Conservation (phyloP, 1,140 invertebrate species). For the Trichonephila inaurata region DNA sequence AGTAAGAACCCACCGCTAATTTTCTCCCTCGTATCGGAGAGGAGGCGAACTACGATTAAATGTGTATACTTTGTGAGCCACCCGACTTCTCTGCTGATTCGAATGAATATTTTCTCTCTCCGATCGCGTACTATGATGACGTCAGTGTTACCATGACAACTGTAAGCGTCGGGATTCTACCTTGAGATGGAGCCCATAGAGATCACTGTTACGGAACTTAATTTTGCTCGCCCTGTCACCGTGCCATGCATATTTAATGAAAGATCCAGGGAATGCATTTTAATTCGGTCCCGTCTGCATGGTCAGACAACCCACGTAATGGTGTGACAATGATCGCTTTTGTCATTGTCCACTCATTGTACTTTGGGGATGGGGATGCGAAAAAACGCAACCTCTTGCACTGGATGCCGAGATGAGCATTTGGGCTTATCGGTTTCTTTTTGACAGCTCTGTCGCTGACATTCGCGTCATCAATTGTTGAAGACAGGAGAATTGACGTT, state of each 20-base stretch:
- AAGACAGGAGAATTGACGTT: too few relatives aligned
- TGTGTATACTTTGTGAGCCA: neutral
- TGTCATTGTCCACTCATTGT: neutral
- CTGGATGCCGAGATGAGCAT: too few relatives aligned
- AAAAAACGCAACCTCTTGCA: too few relatives aligned
- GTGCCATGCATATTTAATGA: constrained; percentile 66
- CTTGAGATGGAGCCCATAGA: constrained; percentile 24
- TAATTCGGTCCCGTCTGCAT: neutral
- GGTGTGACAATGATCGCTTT: neutral
- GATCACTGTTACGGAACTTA: constrained; percentile 51
- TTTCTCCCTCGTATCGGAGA: too few relatives aligned
- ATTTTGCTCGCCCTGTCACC: constrained; percentile 50
- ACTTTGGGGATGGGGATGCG: too few relatives aligned
- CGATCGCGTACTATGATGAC: constrained; percentile 62
- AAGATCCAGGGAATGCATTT: neutral
- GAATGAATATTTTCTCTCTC: constrained; percentile 56
- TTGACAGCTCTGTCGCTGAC: too few relatives aligned
- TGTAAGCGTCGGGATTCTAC: constrained; percentile 48
- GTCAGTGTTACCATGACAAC: constrained; percentile 68
- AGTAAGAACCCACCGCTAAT: too few relatives aligned
- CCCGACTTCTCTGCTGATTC: constrained; percentile 13
- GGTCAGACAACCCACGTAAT: neutral
- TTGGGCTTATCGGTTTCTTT: too few relatives aligned
- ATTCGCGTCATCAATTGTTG: too few relatives aligned
- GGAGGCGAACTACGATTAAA: constrained; percentile 35